Evolutionary conservation across 2,113 vertebrate genomes (phyloP), one percentile per base, ranked within the genome.

Genomic region (Daubentonia madagascariensis): DNA sequence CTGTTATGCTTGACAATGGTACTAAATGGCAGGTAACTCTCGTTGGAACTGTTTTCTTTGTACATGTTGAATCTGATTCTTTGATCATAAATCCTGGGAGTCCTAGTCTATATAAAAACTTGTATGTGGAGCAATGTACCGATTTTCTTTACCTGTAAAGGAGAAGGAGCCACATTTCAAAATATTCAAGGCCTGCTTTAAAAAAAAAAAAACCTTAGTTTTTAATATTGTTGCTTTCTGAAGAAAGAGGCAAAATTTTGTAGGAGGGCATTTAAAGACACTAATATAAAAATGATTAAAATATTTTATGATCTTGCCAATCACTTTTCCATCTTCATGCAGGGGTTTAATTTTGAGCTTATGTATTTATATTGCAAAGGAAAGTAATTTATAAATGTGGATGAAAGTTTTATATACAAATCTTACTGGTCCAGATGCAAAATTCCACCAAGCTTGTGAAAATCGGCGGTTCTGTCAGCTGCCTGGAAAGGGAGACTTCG

Each of bases 341-440:
- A 91, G 30, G 25, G 16, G 4, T 65, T 95, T 96, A 40, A 76
- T 81, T 85, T 89, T 97, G 30, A 89, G 11, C 22, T 67, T 94
- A 25, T 35, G 52, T 67, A 43, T 50, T 40, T 85, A 81, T 70
- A 61, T 87, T 85, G 2, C 6, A 85, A 96, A 93, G 43, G 48
- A 76, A 79, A 81, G 22, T 40, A 40, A 73, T 59, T 86, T 88
- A 61, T 85, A 80, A 72, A 86, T 59, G 37, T 54, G 89, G 14
- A 30, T 67, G 35, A 45, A 48, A 50, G 3, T 70, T 92, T 84
- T 57, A 65, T 17, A 54, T 81, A 18, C 63, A 85, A 83, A 54
- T 59, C 3, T 91, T 65, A 54, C 9, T 83, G 50, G 17, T 72
- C 37, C 67, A 79, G 25, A 25, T 86, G 12, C 25, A 88, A 68